phyloP scores from a whole-genome alignment of 2,113 vertebrate genomes.

The Seriola quinqueradiata region DNA sequence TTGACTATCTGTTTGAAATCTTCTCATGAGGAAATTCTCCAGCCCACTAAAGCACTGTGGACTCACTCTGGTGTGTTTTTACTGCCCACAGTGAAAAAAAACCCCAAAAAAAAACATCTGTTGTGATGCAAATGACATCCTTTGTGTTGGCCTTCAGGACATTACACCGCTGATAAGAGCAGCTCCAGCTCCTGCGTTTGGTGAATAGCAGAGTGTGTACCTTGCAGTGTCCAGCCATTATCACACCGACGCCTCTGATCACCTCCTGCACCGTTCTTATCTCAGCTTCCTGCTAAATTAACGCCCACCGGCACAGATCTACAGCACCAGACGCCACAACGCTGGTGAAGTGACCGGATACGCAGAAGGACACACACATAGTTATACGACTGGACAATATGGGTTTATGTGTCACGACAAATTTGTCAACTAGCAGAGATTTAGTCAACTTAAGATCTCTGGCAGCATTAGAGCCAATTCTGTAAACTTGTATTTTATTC shows the following conservation, averaged over 20 bases:
- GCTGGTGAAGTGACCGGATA: background rate
- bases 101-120: conserved; percentile 55
- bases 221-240: conserved; percentile 39
- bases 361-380: background rate
- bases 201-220: conserved; percentile 45
- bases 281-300: conserved; percentile 47
- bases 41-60: background rate
- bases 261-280: conserved; percentile 62
- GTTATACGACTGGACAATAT: background rate
- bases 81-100: conserved; percentile 54
- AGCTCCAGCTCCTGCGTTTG: conserved; percentile 27
- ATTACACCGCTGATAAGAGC: conserved; percentile 64
- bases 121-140: conserved; percentile 81
- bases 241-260: conserved; percentile 55
- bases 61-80: conserved; percentile 43
- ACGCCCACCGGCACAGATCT: conserved; percentile 16
- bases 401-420: background rate
- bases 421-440: background rate
- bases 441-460: no score
- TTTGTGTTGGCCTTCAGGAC: conserved; percentile 71
- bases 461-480: background rate
- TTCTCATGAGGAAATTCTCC: no score
- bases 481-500: background rate
- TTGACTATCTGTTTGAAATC: background rate
- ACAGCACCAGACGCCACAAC: conserved; percentile 10